Evolutionary conservation across 2,888 invertebrate species (phyloP).

Genomic region (Morpho achilles): DNA sequence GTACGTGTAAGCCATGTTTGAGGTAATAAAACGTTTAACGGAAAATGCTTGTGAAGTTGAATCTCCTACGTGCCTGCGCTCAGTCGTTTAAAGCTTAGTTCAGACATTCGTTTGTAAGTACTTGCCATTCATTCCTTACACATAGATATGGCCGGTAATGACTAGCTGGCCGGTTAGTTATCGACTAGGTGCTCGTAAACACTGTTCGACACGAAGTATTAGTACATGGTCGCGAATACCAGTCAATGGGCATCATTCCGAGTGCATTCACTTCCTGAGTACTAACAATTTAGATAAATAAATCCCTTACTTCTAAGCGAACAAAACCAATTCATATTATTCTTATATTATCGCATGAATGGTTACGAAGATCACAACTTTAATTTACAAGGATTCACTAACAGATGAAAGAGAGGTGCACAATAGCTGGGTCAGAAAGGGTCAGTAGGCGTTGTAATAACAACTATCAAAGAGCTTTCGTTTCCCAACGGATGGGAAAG

Average conservation of each 20-base stretch:
- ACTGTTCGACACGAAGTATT: conserved; percentile 63
- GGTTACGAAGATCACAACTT: not conserved
- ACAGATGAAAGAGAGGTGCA: conserved; percentile 41
- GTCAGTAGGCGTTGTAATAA: conserved; percentile 62
- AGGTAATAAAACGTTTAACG: conserved; percentile 55
- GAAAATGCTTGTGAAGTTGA: conserved; percentile 50
- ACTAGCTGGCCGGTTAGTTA: conserved; percentile 61
- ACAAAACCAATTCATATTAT: no score
- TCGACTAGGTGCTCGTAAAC: conserved; percentile 73
- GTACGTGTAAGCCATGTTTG: conserved; percentile 45
- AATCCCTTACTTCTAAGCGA: conserved; percentile 23
- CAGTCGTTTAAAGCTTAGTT: conserved; percentile 58
- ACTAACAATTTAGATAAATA: conserved; percentile 43
- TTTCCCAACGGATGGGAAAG: conserved; percentile 34
- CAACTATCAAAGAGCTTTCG: conserved; percentile 44
- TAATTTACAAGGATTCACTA: conserved; percentile 14
- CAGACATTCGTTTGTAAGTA: conserved; percentile 60
- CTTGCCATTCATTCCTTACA: conserved; percentile 71
- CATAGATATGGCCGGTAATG: conserved; percentile 73
- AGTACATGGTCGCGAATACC: conserved; percentile 63
- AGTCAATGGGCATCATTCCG: conserved; percentile 64
- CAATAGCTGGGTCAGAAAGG: conserved; percentile 41
- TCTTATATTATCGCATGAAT: no score
- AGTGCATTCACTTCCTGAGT: conserved; percentile 57
- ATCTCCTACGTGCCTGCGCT: conserved; percentile 59